Evolutionary conservation across 2,113 vertebrate genomes (phyloP).

Genomic region (Tricholaema leucomelas): DNA sequence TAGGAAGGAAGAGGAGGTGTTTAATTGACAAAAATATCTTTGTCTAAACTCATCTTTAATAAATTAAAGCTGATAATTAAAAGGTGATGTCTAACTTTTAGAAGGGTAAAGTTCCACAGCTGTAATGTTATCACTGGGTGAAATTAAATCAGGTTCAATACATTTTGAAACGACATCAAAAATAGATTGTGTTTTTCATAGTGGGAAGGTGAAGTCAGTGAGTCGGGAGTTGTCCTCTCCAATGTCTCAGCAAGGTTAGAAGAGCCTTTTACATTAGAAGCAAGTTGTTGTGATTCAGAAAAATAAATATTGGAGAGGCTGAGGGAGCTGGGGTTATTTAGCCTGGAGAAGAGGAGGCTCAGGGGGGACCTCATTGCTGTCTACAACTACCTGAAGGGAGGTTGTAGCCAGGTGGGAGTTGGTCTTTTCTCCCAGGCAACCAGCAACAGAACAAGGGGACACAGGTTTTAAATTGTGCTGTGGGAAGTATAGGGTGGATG

Average conservation of each 20-base stretch:
- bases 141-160: background rate
- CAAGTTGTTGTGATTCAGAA: background rate
- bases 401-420: no score
- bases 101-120: background rate
- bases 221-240: background rate
- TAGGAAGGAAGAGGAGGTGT: background rate
- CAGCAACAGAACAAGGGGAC: no score
- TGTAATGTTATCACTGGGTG: background rate
- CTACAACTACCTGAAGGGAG: no score
- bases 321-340: no score
- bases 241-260: background rate
- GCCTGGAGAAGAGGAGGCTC: no score
- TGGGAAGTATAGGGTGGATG: no score
- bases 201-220: background rate
- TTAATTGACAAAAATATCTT: background rate
- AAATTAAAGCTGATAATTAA: constrained; percentile 10
- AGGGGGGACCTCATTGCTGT: no score
- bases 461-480: no score
- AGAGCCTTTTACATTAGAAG: background rate
- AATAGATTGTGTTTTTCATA: background rate
- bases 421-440: no score
- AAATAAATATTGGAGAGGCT: background rate
- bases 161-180: background rate
- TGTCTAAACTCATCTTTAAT: background rate
- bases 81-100: background rate